These are phyloP conservation scores for Dolichotis patagonum DNA, from an alignment of 2,113 vertebrate genomes.

Conservation along the genomic window DNA sequence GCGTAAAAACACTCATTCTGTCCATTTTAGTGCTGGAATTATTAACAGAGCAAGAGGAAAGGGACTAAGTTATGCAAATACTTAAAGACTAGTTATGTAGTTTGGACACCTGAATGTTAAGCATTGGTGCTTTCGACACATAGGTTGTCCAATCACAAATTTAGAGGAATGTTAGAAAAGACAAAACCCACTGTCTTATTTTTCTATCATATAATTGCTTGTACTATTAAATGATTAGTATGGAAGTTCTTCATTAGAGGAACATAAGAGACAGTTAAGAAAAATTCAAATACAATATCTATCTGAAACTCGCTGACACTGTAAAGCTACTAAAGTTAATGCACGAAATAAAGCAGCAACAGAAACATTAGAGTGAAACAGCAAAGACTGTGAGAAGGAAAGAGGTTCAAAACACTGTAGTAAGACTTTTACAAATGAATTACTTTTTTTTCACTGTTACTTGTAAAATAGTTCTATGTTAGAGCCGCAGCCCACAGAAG, in stretches of 20 bases:
- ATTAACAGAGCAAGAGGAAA: not conserved
- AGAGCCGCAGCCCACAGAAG: not conserved
- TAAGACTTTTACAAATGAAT: not conserved
- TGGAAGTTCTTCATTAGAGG: conserved; percentile 74
- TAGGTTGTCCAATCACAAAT: not conserved
- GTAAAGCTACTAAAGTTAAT: not conserved
- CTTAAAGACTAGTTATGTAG: not conserved
- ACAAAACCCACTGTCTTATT: not conserved
- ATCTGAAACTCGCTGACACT: not conserved
- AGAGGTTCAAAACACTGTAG: not conserved
- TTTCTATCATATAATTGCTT: conserved; percentile 76
- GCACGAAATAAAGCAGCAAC: conserved; percentile 22
- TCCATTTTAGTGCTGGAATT: not conserved
- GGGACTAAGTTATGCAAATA: not conserved
- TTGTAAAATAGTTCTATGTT: not conserved
- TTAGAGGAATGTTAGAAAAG: not conserved
- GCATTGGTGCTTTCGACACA: not conserved
- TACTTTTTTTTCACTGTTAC: not conserved
- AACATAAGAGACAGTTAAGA: conserved; percentile 66
- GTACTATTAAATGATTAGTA: conserved; percentile 68
- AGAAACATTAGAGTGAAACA: not conserved
- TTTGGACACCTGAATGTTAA: not conserved
- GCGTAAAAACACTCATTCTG: not conserved
- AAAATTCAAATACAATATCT: not conserved
- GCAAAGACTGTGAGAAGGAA: conserved; percentile 35